A percentile compares a stretch with the other conserved stretches of the same genome.
Evolutionary conservation across 1,140 invertebrate genomes (phyloP).

Genomic region (Trichogramma pretiosum): DNA sequence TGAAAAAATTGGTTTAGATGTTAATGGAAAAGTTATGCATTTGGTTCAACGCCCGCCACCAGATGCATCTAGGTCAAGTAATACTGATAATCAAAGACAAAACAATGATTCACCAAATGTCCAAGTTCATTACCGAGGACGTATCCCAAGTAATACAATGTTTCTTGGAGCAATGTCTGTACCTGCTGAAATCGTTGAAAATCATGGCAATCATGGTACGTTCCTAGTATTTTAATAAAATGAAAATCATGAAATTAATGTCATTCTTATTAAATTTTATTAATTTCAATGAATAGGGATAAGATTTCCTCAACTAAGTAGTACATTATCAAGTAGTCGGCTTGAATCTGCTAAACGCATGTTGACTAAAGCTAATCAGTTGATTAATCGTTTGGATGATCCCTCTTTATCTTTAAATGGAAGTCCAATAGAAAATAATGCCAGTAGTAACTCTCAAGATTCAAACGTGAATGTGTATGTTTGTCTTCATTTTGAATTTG

Average conservation of each 20-base stretch:
- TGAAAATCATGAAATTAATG: neutral
- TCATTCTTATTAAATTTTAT: neutral
- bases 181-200: slow-evolving; percentile 50
- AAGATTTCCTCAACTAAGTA: slow-evolving; percentile 34
- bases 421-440: slow-evolving; percentile 20
- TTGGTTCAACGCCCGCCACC: slow-evolving; percentile 80
- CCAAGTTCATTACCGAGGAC: slow-evolving; percentile 21
- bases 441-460: too few species aligned
- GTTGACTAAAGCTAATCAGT: slow-evolving; percentile 35
- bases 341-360: slow-evolving; percentile 39
- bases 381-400: slow-evolving; percentile 43
- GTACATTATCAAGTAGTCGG: slow-evolving; percentile 39
- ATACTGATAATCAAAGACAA: slow-evolving; percentile 28
- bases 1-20: slow-evolving; percentile 54
- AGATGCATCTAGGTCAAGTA: slow-evolving; percentile 33
- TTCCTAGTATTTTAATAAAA: slow-evolving; percentile 2
- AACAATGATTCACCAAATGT: slow-evolving; percentile 27
- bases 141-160: slow-evolving; percentile 48
- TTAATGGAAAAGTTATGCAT: slow-evolving; percentile 87
- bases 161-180: slow-evolving; percentile 58
- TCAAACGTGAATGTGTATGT: too few species aligned
- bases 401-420: slow-evolving; percentile 25
- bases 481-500: too few species aligned
- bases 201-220: slow-evolving; percentile 39
- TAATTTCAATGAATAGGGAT: slow-evolving; percentile 23